These are phyloP conservation scores for Cliona cf. orientalis DNA, from an alignment of 37 sponge, comb jelly and placozoan species.

Conservation along the genomic window DNA sequence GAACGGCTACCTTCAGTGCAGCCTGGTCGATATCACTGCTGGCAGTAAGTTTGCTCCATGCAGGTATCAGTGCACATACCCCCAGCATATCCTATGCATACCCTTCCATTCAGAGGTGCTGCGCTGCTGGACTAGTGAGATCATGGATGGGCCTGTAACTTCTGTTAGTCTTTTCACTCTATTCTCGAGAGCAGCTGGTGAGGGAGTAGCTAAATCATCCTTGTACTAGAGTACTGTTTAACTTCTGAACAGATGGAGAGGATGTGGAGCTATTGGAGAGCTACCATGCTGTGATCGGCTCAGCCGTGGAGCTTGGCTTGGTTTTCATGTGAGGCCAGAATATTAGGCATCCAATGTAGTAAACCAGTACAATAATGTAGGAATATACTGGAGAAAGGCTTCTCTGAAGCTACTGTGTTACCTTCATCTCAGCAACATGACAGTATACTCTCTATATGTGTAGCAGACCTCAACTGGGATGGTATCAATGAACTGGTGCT, in stretches of 20 bases:
- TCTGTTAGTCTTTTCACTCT: slow-evolving; percentile 60
- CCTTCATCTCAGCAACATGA: slow-evolving; percentile 70
- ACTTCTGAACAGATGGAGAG: background rate
- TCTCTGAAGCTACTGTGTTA: slow-evolving; percentile 30
- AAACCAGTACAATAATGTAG: slow-evolving; percentile 24
- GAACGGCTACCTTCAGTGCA: slow-evolving; percentile 40
- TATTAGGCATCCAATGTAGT: background rate
- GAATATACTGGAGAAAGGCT: slow-evolving; percentile 54
- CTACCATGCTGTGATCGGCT: slow-evolving; percentile 56
- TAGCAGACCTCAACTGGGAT: slow-evolving; percentile 81
- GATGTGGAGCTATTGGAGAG: background rate
- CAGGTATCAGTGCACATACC: too few species aligned
- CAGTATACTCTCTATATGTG: slow-evolving; percentile 73
- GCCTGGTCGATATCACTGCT: slow-evolving; percentile 32
- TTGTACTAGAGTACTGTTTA: background rate
- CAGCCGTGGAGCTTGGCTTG: slow-evolving; percentile 65
- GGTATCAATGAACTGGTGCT: slow-evolving; percentile 71
- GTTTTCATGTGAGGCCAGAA: slow-evolving; percentile 52
- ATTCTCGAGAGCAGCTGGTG: background rate
- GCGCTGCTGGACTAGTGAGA: slow-evolving; percentile 8
- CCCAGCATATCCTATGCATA: background rate
- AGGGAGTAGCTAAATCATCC: too few species aligned
- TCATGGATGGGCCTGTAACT: slow-evolving; percentile 75
- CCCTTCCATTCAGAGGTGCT: slow-evolving; percentile 11
- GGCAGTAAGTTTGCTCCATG: slow-evolving; percentile 13